A percentile compares a stretch with the other conserved stretches of the same genome.
phyloP scores from a whole-genome alignment of 2,797 vertebrate genomes.

The Enteromius unitaeniatus region DNA sequence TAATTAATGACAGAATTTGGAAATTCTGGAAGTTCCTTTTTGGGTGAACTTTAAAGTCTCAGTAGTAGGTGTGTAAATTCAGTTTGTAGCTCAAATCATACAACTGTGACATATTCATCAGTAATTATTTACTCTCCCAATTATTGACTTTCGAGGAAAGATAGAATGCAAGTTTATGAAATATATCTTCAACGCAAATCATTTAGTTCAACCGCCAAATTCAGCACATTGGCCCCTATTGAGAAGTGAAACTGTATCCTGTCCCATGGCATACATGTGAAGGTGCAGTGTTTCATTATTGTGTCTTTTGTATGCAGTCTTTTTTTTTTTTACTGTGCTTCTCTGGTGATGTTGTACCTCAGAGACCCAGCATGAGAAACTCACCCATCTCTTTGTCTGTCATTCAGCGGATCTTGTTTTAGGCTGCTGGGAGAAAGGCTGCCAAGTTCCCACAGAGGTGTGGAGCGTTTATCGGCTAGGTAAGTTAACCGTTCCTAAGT shows the following conservation, averaged over 20 bases:
- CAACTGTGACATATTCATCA: neutral
- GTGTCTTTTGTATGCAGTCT: constrained; percentile 70
- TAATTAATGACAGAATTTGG: neutral
- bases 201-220: constrained; percentile 40
- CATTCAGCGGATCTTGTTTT: constrained; percentile 65
- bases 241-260: constrained; percentile 65
- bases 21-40: neutral
- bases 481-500: constrained; percentile 71
- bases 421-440: constrained; percentile 63
- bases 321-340: constrained; percentile 57
- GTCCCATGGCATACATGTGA: constrained; percentile 64
- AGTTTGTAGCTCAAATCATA: neutral
- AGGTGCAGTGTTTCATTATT: constrained; percentile 72
- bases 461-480: constrained; percentile 56
- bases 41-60: neutral
- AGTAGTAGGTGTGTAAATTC: neutral
- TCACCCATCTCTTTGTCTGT: constrained; percentile 65
- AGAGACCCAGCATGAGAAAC: constrained; percentile 73
- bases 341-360: constrained; percentile 64
- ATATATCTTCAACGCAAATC: neutral
- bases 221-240: neutral
- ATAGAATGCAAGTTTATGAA: neutral
- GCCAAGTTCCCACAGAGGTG: constrained; percentile 72
- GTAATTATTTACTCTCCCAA: neutral
- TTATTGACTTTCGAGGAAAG: neutral